Base-by-base conservation (phyloP, 2,888 invertebrate genomes). In the Pedicia rivosa region DNA sequence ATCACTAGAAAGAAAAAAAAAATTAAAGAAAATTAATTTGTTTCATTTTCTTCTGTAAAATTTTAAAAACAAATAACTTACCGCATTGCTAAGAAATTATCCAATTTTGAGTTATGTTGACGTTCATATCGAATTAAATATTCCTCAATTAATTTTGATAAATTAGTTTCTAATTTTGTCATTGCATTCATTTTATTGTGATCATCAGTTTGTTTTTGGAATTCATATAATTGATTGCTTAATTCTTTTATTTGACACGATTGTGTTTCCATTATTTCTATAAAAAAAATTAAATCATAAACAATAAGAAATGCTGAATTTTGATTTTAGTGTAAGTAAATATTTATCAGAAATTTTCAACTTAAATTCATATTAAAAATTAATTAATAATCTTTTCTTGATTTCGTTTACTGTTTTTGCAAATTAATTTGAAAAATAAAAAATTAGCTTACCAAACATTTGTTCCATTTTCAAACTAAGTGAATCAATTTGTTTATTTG, bases 241-340 rank as follows among this genome's bases (percentile, higher is more conserved):
- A 70, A 46, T 16, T 56, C 47, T 14, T 62, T 57, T 30, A 71
- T 50, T 53, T 70, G 66, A 36, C 57, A 51, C 4, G 63, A 59
- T 48, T 68, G 68, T 22, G 55, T 51, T 38, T 60, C 53, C 29
- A 70, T 52, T 43, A 69, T 46, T 39, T 68, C 71, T 69, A 48
- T 10, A 44, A 42, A 29, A 7, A 25, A 38, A 29, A 32, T 19
- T 31, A 25, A 35, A 10, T n/a, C 3, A 30, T 5, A 14, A 22
- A 24, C n/a, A n/a, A n/a, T n/a, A n/a, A n/a, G n/a, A n/a, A n/a
- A n/a, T n/a, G n/a, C n/a, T n/a, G n/a, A n/a, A n/a, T n/a, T n/a
- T n/a, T n/a, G n/a, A n/a, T n/a, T n/a, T n/a, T n/a, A n/a, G n/a
- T n/a, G n/a, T n/a, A n/a, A n/a, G n/a, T n/a, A n/a, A n/a, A n/a